phyloP scores from a whole-genome alignment of 2,888 invertebrate genomes.

The Abrostola triplasia region DNA sequence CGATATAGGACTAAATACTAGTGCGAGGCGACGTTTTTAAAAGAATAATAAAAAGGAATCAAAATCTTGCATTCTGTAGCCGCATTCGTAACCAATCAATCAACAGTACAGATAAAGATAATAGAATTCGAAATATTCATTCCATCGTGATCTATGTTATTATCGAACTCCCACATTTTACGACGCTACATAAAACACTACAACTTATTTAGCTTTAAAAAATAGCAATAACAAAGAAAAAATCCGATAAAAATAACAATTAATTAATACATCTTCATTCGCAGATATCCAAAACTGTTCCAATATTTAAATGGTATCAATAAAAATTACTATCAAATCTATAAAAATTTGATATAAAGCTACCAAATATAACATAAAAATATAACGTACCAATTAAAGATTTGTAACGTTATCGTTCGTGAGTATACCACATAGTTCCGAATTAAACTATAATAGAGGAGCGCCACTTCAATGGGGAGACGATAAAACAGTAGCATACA shows the following conservation, averaged over 20 bases:
- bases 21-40: too few relatives aligned
- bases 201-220: not conserved
- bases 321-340: conserved; percentile 30
- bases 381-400: conserved; percentile 39
- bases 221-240: not conserved
- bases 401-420: conserved; percentile 37
- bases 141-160: not conserved
- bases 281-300: conserved; percentile 18
- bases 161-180: not conserved
- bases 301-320: conserved; percentile 37
- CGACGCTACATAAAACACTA: not conserved
- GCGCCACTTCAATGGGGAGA: conserved; percentile 76
- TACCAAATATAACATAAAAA: conserved; percentile 34
- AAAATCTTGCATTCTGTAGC: too few relatives aligned
- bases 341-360: conserved; percentile 18
- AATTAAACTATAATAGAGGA: conserved; percentile 28
- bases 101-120: too few relatives aligned
- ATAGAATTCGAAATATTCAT: too few relatives aligned
- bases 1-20: too few relatives aligned
- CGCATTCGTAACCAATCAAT: too few relatives aligned
- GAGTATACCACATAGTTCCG: not conserved
- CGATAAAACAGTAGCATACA: conserved; percentile 83
- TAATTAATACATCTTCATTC: conserved; percentile 24
- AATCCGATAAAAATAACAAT: conserved; percentile 10
- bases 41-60: too few relatives aligned